Base-by-base conservation (phyloP, 1,140 invertebrate species). In the Alviniconcha marisindica region DNA sequence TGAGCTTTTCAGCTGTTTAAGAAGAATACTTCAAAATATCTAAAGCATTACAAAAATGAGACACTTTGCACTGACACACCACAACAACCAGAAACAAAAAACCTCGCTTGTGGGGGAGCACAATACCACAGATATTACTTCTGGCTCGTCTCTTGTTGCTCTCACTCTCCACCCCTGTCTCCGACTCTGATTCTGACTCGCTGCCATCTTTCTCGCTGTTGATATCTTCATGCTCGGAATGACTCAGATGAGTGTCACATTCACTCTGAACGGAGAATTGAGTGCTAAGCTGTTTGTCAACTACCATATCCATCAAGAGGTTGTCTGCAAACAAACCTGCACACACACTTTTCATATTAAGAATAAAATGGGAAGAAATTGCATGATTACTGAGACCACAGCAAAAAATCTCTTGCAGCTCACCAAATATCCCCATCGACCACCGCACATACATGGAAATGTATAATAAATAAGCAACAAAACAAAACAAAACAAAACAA, bases 241-340 rank as follows among this genome's bases (percentile, higher is more conserved):
- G 83, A 44, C 83, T 86, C 38, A 51, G 63, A 60, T 83, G 79
- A 40, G 83, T 86, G 14, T 90, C 87, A 31, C 86, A 77, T 44
- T 83, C 82, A 54, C 84, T 81, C 69, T 86, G 82, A 51, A 83
- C 60, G 5, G 85, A 83, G 28, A 86, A 33, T 51, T 86, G 82
- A 21, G 78, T 81, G 77, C 63, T 83, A n/a, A 85, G 77, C 31
- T 85, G 91, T 80, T 92, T 91, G 60, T 91, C 91, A 24, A 88
- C 93, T 2, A 88, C 84, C n/a, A 88, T 87, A 77, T 87, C 86
- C 74, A 88, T 85, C 21, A 88, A 83, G 10, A 88, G 84, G 40
- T 85, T 87, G 66, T 88, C 87, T 56, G 87, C 87, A 81, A 88
- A 87, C 15, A 48, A 48, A 48, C 44, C 44, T 48, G 44, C 18